These are phyloP conservation scores for Brachynemurus nebulosus DNA, from an alignment of 2,888 invertebrate species.

Conservation along the genomic window DNA sequence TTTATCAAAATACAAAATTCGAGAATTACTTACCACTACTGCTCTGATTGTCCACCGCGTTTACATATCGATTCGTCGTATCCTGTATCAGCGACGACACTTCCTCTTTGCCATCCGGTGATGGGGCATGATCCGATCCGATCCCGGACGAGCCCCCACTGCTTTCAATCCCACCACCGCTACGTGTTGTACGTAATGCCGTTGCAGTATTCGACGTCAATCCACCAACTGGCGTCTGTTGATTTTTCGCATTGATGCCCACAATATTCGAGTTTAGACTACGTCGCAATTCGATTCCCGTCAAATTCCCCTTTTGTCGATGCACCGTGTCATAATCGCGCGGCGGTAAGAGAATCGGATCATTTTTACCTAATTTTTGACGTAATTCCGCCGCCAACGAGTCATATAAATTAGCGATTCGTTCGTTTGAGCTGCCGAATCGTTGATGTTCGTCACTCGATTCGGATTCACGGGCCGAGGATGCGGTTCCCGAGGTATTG, in stretches of 20 bases:
- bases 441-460: slow-evolving; percentile 49
- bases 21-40: slow-evolving; percentile 40
- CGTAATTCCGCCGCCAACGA: slow-evolving; percentile 84
- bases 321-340: slow-evolving; percentile 90
- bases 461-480: slow-evolving; percentile 54
- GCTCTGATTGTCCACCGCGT: slow-evolving; percentile 42
- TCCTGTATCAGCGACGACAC: slow-evolving; percentile 25
- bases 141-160: slow-evolving; percentile 74
- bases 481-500: slow-evolving; percentile 35
- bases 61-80: slow-evolving; percentile 28
- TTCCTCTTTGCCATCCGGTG: slow-evolving; percentile 47
- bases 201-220: slow-evolving; percentile 18
- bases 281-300: slow-evolving; percentile 54
- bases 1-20: neutral
- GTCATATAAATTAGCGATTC: slow-evolving; percentile 69
- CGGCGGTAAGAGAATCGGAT: slow-evolving; percentile 77
- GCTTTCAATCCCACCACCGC: slow-evolving; percentile 27
- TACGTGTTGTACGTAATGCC: slow-evolving; percentile 17
- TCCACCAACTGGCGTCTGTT: slow-evolving; percentile 17
- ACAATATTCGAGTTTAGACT: slow-evolving; percentile 59
- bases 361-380: slow-evolving; percentile 46
- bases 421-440: slow-evolving; percentile 24
- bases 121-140: slow-evolving; percentile 77
- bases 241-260: slow-evolving; percentile 32
- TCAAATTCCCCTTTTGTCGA: slow-evolving; percentile 57